A percentile compares a stretch with the other conserved stretches of the same genome.
Conservation (phyloP, 2,888 invertebrate genomes). For the Tetragonisca angustula region DNA sequence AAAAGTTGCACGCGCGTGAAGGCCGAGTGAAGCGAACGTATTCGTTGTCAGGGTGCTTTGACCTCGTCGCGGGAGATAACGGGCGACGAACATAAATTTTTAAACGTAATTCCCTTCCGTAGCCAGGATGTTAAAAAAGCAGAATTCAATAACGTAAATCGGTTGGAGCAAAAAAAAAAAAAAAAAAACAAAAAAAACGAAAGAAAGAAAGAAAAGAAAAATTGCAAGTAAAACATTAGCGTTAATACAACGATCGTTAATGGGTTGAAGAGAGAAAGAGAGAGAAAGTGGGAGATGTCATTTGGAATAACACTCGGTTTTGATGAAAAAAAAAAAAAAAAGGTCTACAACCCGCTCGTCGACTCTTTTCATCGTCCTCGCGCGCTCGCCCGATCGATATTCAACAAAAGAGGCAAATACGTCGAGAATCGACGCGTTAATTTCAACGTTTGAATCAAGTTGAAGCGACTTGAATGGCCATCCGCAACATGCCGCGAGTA, state of each 20-base stretch:
- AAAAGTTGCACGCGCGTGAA: background rate
- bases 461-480: background rate
- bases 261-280: slow-evolving; percentile 11
- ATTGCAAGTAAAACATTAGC: background rate
- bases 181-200: no score
- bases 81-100: no score
- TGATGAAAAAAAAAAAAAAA: slow-evolving; percentile 3
- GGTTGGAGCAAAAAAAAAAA: background rate
- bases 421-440: background rate
- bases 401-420: background rate
- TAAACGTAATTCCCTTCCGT: background rate
- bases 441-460: background rate
- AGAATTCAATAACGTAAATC: background rate
- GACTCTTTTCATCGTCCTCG: background rate
- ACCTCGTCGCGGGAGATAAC: no score
- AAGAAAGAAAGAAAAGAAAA: no score
- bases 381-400: slow-evolving; percentile 18
- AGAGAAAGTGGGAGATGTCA: background rate
- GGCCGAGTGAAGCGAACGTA: background rate
- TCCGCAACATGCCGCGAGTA: background rate
- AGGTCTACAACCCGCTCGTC: background rate
- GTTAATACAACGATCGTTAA: slow-evolving; percentile 1
- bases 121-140: background rate
- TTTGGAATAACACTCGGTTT: background rate
- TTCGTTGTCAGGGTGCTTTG: background rate